Evolutionary conservation across 2,797 vertebrate species (phyloP), one percentile per base, ranked within the genome.

Genomic region (Centroberyx gerrardi): DNA sequence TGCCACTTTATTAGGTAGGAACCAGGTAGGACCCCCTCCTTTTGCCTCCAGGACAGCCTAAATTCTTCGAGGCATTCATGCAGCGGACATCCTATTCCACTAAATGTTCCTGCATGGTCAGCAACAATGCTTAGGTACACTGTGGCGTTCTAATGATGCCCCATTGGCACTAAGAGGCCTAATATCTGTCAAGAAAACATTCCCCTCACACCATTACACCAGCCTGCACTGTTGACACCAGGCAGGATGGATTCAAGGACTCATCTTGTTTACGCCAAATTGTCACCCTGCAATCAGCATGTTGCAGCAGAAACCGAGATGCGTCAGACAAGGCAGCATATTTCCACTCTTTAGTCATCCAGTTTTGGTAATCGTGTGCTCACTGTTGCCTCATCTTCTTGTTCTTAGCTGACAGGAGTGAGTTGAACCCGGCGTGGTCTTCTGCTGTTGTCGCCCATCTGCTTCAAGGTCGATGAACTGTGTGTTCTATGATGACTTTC

Each of bases 201-300:
- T 33, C 4, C 33, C 33, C 22, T 22, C 33, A 33, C 4, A 33
- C 33, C 33, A 33, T 33, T 33, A 33, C 0, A 33, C 31, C 31
- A 33, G 3, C 31, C 31, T 22, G 22, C 22, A 22, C 22, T 22
- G 22, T 22, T 22, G 22, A 22, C 22, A 22, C 22, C 22, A 62
- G 31, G 65, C 62, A 74, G 1, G 46, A 29, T 53, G 46, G 58
- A 75, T 29, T 72, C 68, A 48, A 15, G 5, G 59, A 70, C 68
- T 74, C 2, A 5, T 15, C 54, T 59, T 78, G 63, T 74, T 84
- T 48, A 60, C 64, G 76, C 82, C 77, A 75, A 2, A 29, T 81
- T 82, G 27, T 83, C 86, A 80, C 18, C 86, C 86, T 78, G 88
- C 88, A 15, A 27, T 60, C 84, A 74, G 67, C 66, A 83, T 85